Evolutionary conservation across 2,797 vertebrate species (phyloP), one percentile per base, ranked within the genome.

Genomic region (Syndactyla subalaris): DNA sequence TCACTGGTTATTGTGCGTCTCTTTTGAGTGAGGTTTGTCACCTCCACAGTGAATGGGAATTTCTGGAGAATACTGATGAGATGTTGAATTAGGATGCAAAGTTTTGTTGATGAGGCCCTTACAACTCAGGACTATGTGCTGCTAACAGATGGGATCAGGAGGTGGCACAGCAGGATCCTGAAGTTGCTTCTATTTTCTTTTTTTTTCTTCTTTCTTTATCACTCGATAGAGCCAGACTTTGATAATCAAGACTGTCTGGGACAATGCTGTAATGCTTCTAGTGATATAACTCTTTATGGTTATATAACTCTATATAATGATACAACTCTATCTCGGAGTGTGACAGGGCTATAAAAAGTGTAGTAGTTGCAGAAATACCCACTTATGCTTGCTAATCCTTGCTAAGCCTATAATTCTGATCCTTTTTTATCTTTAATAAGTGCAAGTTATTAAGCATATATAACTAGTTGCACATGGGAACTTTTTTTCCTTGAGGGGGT

Each of bases 321-420:
- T 95, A 95, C 92, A 94, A 76, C 88, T 96, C 85, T 92, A 93
- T 95, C 93, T 95, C 2, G 0, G 67, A 95, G 88, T 92, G 83
- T 95, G 94, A 95, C 94, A 94, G 92, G 71, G 71, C 93, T 96
- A 96, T 95, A 97, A 97, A 96, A 96, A 97, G 95, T 95, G 84
- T 95, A 88, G 90, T 82, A 82, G 95, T 92, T 95, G 95, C 96
- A 95, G 90, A 96, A 97, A 97, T 95, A 92, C 0, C 5, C 80
- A 67, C 38, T 96, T 93, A 74, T 14, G 67, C 59, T 95, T 87
- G 77, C 90, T 95, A 97, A 97, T 94, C 93, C 95, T 95, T 92
- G 32, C 88, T 95, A 95, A 96, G 81, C 88, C 93, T 95, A 34
- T 95, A 97, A 95, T 97, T 95, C 93, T 85, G 92, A 82, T 92